Evolutionary conservation across 2,888 invertebrate species (phyloP).

Genomic region (Macropis europaea): DNA sequence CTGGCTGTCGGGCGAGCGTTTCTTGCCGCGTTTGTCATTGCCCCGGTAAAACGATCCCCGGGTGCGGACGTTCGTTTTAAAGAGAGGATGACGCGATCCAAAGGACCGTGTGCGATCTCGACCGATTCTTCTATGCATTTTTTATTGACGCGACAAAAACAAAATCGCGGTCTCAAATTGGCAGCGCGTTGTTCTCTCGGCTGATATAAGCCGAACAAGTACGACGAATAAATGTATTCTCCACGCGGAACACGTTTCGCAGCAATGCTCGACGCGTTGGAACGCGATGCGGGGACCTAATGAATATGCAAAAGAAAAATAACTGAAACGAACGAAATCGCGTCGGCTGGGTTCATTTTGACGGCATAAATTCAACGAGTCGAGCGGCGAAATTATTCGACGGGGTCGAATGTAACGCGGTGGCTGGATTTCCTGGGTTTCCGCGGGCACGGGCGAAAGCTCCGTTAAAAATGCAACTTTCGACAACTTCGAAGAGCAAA

Average conservation of each 20-base stretch:
- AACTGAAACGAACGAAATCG: conserved; percentile 28
- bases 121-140: not conserved
- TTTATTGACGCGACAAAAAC: not conserved
- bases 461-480: no score
- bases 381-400: not conserved
- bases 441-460: no score
- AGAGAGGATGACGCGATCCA: not conserved
- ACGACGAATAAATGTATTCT: conserved; percentile 28
- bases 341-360: conserved; percentile 1
- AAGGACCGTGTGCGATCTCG: not conserved
- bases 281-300: not conserved
- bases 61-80: no score
- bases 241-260: not conserved
- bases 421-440: no score
- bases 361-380: not conserved
- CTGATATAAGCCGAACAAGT: not conserved
- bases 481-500: no score
- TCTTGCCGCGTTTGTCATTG: no score
- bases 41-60: no score
- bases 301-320: conserved; percentile 35
- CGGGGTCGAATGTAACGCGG: not conserved
- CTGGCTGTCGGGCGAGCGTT: no score
- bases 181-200: not conserved
- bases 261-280: not conserved
- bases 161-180: not conserved